phyloP scores from a whole-genome alignment of 1,140 invertebrate species.

The Dolichoris vasculosae region DNA sequence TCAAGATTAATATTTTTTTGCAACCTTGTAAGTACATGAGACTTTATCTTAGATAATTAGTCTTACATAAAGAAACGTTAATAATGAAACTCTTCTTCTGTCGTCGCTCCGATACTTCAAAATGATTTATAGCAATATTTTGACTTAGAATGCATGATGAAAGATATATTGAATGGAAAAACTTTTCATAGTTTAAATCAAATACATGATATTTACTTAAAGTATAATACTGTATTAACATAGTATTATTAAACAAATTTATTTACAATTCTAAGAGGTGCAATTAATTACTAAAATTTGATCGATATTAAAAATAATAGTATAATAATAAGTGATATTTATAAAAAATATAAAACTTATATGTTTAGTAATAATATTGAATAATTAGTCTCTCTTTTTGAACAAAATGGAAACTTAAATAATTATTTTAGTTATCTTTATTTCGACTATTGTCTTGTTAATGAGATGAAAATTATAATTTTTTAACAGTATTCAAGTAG shows the following conservation, averaged over 20 bases:
- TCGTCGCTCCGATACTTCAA: constrained; percentile 56
- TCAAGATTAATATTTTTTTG: constrained; percentile 69
- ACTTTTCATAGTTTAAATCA: constrained; percentile 70
- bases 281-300: too few relatives aligned
- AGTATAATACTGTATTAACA: background rate
- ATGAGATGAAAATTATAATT: background rate
- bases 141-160: constrained; percentile 71
- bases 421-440: background rate
- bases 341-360: background rate
- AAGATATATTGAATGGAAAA: constrained; percentile 71
- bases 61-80: constrained; percentile 17
- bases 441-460: background rate
- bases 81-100: constrained; percentile 20
- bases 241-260: too few relatives aligned
- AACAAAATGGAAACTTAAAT: background rate
- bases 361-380: background rate
- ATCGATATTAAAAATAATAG: too few relatives aligned
- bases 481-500: background rate
- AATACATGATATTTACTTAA: background rate
- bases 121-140: constrained; percentile 75
- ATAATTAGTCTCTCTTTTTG: background rate
- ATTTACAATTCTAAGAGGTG: too few relatives aligned
- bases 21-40: background rate
- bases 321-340: background rate
- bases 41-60: constrained; percentile 33